Evolutionary conservation across 1,140 invertebrate genomes (phyloP), one percentile per base, ranked within the genome.

Genomic region (Trichomalopsis sarcophagae): DNA sequence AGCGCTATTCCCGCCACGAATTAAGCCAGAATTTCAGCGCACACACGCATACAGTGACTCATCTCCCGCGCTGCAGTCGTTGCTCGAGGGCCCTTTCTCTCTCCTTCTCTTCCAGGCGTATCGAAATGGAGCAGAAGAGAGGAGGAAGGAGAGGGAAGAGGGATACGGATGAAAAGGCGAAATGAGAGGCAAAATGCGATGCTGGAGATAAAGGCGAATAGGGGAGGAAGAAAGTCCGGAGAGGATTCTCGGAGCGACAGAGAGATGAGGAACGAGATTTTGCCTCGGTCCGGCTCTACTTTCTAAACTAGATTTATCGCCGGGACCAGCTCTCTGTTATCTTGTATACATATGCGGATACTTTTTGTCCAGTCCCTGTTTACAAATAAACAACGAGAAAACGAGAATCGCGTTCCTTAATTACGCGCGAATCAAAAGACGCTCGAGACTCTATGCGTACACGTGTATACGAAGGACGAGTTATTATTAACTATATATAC

Each of bases 61-160:
- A 84, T 85, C 86, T 87, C 87, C 87, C 87, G 86, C 87, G 87
- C 68, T 84, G 84, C 74, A 85, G 86, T 87, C 87, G 86, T 89
- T 86, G 87, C 88, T 88, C 69, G 84, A 85, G 88, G 88, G 86
- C 87, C 79, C 87, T 86, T 84, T 68, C 33, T 33, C 33, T 23
- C n/a, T 75, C 27, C 27, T 47, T 33, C 40, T 62, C 50, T 79
- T 27, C n/a, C 50, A 84, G 87, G 74, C 87, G 85, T 88, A 89
- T 89, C 87, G 84, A 69, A 86, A 87, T 86, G 86, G 55, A 69
- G 36, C 82, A 36, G 84, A 87, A 87, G 86, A 82, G 85, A 88
- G 83, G 87, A 82, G 87, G 84, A 88, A 71, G 66, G 30, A 17
- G 11, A 2, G n/a, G 3, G 40, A 76, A 11, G 82, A 86, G 84